Base-by-base conservation (phyloP, 2,113 vertebrate species). In the Neotoma lepida region DNA sequence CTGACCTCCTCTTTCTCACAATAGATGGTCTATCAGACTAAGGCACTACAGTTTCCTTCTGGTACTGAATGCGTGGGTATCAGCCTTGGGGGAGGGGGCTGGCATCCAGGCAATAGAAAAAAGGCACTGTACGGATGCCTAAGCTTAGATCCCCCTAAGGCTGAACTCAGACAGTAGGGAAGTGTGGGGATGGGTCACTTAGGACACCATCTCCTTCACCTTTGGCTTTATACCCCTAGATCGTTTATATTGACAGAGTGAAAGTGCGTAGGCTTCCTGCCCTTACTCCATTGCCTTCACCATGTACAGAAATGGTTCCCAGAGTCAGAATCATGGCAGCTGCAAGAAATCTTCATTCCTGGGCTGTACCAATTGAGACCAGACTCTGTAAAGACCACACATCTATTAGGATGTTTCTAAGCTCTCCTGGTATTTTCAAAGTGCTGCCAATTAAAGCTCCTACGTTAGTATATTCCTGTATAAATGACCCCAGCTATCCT, bases 1-100 rank as follows among this genome's bases (percentile, higher is more conserved):
- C 26, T 90, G 93, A 73, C 58, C 88, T 91, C 33, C 56, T 63
- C 68, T 89, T 80, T 44, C 84, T 87, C 88, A 95, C 90, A 96
- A 81, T 88, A 85, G 84, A 54, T 18, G 44, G 39, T 91, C 91
- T 96, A 28, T 96, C 39, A 44, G 78, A 39, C 74, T 39, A 20
- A 54, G 84, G 39, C 87, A 49, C 64, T 44, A 41, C 2, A 28
- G 71, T 33, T 88, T 70, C 87, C 82, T 85, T 18, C 0, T 1
- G 86, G 24, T 77, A 74, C 24, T 89, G 89, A 73, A 58, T 1
- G 1, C 0, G 9, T 84, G 87, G 86, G 73, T 2, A 4, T 58
- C 46, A 46, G 63, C 39, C 46, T 68, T 4, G n/a, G 12, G 30
- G 35, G 64, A 61, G 86, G 76, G 49, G 9, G 82, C 41, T 64